Percentiles rank a stretch among this genome's conserved stretches.
Conservation (phyloP, 2,113 vertebrate genomes). For the Lynx canadensis region DNA sequence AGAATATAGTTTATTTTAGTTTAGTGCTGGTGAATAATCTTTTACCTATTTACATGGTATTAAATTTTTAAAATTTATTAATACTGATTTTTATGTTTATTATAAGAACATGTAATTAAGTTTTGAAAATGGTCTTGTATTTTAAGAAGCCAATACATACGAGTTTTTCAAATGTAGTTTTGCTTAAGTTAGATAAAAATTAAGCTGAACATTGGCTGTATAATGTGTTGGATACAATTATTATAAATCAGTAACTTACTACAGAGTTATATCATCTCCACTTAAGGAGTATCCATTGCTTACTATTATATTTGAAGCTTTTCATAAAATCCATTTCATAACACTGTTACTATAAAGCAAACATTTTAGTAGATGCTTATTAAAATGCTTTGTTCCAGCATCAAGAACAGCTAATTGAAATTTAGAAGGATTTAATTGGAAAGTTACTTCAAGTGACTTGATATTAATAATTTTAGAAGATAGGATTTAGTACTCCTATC, state of each 20-base stretch:
- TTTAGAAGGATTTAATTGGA: not conserved
- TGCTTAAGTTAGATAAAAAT: not conserved
- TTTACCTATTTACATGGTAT: not conserved
- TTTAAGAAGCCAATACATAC: not conserved
- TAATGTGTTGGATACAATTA: not conserved
- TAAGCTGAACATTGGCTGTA: not conserved
- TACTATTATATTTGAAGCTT: slow-evolving; percentile 27
- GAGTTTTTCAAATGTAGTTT: not conserved
- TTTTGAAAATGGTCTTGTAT: not conserved
- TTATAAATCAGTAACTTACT: slow-evolving; percentile 14
- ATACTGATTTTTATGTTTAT: not conserved
- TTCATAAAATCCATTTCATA: slow-evolving; percentile 14
- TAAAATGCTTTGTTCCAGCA: slow-evolving; percentile 2
- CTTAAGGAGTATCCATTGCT: slow-evolving; percentile 2
- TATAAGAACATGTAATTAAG: not conserved
- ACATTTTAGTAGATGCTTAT: not conserved
- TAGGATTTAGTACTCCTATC: not conserved
- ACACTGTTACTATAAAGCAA: not conserved
- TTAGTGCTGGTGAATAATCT: slow-evolving; percentile 24
- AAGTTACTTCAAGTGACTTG: not conserved
- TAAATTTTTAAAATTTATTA: not conserved
- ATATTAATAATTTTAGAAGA: not conserved
- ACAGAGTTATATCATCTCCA: not conserved
- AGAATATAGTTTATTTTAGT: not conserved
- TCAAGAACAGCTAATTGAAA: slow-evolving; percentile 5